Percentiles rank a stretch among this genome's conserved stretches.
Conservation (phyloP, 1,140 invertebrate genomes). For the Drosophila bocqueti region DNA sequence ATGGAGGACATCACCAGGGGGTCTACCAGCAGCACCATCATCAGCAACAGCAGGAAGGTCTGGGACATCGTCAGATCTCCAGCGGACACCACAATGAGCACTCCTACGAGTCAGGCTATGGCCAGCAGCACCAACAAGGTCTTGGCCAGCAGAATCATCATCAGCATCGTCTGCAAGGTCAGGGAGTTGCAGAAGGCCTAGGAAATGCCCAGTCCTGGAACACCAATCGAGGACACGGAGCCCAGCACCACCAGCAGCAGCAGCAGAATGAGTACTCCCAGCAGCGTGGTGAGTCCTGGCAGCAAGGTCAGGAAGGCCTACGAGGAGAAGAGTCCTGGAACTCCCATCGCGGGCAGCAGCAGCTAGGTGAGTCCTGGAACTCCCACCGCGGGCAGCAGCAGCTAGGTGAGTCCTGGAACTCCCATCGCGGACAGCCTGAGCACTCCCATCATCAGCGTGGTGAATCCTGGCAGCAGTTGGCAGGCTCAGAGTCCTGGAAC, state of each 20-base stretch:
- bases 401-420: conserved; percentile 5
- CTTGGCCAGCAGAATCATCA: neutral
- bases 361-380: neutral
- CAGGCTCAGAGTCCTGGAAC: neutral
- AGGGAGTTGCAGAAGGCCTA: neutral
- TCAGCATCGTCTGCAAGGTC: no score
- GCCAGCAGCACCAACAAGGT: conserved; percentile 13
- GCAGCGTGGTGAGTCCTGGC: conserved; percentile 1
- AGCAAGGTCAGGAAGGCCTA: neutral
- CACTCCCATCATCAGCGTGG: neutral
- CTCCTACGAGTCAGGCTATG: neutral
- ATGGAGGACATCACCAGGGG: conserved; percentile 5
- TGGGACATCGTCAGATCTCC: neutral
- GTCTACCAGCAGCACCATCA: neutral
- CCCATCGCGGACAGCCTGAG: neutral
- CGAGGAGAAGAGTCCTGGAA: neutral
- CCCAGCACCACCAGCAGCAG: neutral
- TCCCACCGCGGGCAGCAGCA: neutral
- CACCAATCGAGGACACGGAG: neutral
- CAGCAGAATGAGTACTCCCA: neutral
- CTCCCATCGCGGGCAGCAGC: neutral
- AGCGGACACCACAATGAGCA: conserved; percentile 4
- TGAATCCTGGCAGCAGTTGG: conserved; percentile 1
- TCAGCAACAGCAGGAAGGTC: neutral
- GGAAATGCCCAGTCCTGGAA: neutral